These are phyloP conservation scores for Rhegmatorhina hoffmannsi DNA, from an alignment of 2,113 vertebrate species.

Conservation along the genomic window DNA sequence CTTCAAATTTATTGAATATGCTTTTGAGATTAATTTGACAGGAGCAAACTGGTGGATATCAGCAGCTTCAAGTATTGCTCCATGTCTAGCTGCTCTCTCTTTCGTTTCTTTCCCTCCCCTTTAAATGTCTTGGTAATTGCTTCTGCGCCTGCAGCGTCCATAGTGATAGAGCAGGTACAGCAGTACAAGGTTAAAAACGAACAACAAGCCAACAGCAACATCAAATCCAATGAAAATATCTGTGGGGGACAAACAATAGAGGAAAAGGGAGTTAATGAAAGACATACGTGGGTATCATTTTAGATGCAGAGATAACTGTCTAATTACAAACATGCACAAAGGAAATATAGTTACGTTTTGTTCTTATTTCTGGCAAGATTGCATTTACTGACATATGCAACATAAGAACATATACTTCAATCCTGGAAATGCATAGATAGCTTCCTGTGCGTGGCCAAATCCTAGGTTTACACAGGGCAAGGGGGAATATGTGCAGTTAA, in stretches of 20 bases:
- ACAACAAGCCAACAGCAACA: constrained; percentile 53
- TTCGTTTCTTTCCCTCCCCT: background rate
- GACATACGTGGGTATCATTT: background rate
- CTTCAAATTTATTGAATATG: background rate
- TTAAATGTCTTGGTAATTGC: constrained; percentile 64
- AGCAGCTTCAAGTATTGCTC: background rate
- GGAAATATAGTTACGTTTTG: background rate
- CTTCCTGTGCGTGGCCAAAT: background rate
- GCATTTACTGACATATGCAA: background rate
- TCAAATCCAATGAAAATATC: constrained; percentile 55
- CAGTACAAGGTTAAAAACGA: constrained; percentile 46
- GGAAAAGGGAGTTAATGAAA: background rate
- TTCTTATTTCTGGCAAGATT: background rate
- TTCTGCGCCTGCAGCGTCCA: constrained; percentile 64
- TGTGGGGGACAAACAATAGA: constrained; percentile 7
- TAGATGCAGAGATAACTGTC: background rate
- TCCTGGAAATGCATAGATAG: background rate
- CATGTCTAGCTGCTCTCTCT: background rate
- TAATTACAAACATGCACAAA: background rate
- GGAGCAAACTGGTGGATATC: background rate
- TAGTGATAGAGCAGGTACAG: constrained; percentile 62
- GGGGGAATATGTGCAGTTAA: background rate
- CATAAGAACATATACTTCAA: background rate
- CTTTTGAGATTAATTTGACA: background rate
- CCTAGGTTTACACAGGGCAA: background rate